These are phyloP conservation scores for Macrosteles quadrilineatus DNA, from an alignment of 1,140 invertebrate species.

Conservation along the genomic window DNA sequence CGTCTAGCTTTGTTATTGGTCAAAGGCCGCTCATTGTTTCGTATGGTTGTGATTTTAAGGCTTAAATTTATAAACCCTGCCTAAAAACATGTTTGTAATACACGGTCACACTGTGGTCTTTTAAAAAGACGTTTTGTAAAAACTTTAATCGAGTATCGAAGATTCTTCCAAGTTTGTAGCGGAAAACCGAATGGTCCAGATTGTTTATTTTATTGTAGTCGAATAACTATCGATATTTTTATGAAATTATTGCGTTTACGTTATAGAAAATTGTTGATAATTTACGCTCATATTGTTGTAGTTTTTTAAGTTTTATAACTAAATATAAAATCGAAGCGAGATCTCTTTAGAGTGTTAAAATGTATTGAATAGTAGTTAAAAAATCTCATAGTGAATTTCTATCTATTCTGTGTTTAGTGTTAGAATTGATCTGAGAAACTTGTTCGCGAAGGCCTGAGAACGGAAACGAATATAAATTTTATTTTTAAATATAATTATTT, in stretches of 20 bases:
- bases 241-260: neutral
- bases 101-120: neutral
- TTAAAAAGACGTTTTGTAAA: conserved; percentile 13
- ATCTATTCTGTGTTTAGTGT: conserved; percentile 4
- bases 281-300: neutral
- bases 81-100: neutral
- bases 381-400: neutral
- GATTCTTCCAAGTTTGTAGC: conserved; percentile 9
- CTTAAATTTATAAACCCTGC: neutral
- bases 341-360: conserved; percentile 4
- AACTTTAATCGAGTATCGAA: neutral
- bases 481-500: conserved; percentile 9
- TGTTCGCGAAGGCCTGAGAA: conserved; percentile 8
- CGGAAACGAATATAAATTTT: conserved; percentile 17
- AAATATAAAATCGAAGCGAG: neutral
- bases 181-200: neutral
- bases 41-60: conserved; percentile 9
- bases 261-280: neutral
- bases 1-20: neutral
- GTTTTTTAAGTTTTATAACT: neutral
- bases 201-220: neutral
- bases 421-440: neutral
- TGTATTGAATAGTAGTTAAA: neutral
- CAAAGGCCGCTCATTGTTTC: conserved; percentile 5
- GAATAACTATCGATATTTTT: neutral